phyloP scores from a whole-genome alignment of 1,140 invertebrate species.

The Pseudomyrmex concolor region DNA sequence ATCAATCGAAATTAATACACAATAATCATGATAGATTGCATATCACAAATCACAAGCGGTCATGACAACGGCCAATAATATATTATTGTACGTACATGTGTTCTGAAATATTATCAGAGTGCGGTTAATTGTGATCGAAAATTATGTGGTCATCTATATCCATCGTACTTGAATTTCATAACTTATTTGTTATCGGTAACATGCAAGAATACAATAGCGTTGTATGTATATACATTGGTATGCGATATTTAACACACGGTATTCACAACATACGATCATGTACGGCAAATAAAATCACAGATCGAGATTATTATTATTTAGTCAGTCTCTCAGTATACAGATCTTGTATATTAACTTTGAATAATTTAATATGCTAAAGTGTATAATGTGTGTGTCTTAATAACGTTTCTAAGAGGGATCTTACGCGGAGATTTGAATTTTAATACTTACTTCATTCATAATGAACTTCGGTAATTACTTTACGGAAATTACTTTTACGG shows the following conservation, averaged over 20 bases:
- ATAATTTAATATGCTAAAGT: too few species aligned
- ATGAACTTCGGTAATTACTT: too few species aligned
- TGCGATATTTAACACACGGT: neutral
- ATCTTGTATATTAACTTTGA: too few species aligned
- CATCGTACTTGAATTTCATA: neutral
- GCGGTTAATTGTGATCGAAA: conserved; percentile 9
- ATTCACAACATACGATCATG: too few species aligned
- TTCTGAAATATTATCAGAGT: conserved; percentile 15
- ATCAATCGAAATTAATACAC: conserved; percentile 50
- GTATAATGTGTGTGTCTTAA: too few species aligned
- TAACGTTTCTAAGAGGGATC: too few species aligned
- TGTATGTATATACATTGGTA: neutral
- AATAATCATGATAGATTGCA: conserved; percentile 40
- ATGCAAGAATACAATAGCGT: neutral
- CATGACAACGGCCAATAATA: conserved; percentile 12
- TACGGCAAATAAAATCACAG: too few species aligned
- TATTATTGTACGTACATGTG: neutral
- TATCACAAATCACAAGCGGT: conserved; percentile 28
- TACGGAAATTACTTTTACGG: too few species aligned
- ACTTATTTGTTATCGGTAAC: neutral
- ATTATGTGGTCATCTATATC: neutral
- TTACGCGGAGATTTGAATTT: too few species aligned
- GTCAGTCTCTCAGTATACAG: too few species aligned
- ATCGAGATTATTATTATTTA: too few species aligned
- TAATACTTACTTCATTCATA: too few species aligned